Conservation (phyloP, 2,113 vertebrate species). For the Gila orcuttii region DNA sequence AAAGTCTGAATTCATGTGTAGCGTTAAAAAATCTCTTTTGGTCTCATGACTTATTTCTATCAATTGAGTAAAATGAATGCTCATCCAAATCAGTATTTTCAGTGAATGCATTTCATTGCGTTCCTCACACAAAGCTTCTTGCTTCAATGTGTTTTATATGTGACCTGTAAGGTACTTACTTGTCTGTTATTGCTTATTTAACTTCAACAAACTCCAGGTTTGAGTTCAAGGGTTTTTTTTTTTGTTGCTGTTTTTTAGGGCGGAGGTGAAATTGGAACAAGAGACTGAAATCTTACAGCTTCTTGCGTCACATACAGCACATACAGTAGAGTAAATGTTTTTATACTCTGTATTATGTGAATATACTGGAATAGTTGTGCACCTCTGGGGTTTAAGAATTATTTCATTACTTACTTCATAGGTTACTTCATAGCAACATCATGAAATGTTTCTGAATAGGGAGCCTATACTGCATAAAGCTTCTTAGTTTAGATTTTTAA, state of each 20-base stretch:
- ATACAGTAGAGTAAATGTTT: background rate
- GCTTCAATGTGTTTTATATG: background rate
- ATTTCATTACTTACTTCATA: too few species aligned
- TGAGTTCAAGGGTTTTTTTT: fast-evolving
- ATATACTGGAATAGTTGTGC: background rate
- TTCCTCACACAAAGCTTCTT: background rate
- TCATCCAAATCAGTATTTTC: background rate
- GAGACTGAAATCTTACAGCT: background rate
- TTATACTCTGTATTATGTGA: background rate
- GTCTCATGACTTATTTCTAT: background rate
- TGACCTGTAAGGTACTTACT: background rate
- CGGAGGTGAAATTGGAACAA: background rate
- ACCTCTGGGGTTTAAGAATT: background rate
- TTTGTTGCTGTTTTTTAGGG: background rate
- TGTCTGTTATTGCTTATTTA: background rate
- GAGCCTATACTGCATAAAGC: background rate
- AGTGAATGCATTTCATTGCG: background rate
- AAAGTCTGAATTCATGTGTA: background rate
- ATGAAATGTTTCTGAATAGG: background rate
- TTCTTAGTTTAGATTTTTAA: background rate
- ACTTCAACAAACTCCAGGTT: background rate
- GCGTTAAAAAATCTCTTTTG: background rate
- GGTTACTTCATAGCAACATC: too few species aligned
- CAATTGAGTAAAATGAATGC: background rate
- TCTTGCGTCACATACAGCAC: background rate